Evolutionary conservation across 1,140 invertebrate species (phyloP), one percentile per base, ranked within the genome.

Genomic region (Zaprionus camerounensis): DNA sequence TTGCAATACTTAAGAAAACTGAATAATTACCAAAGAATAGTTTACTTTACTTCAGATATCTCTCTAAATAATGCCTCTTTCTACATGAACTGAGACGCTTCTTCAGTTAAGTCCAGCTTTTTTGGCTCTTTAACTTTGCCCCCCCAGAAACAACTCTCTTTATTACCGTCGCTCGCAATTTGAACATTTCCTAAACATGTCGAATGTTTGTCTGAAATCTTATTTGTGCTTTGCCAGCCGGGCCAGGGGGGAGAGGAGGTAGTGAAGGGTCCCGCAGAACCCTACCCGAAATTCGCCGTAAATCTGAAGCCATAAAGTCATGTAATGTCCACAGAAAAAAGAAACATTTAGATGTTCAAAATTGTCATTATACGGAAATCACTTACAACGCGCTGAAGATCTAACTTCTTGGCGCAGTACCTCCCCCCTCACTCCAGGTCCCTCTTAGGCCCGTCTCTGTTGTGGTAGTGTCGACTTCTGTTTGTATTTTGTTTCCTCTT

Each of bases 341-440:
- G 55, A 63, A 80, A 71, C 51, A 82, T 86, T 76, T 82, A 75
- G 83, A 78, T 87, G 66, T 88, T 69, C 41, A 88, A 70, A 84
- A 81, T 79, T 79, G 78, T 90, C 72, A 78, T 88, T 90, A 81
- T 64, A 83, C 64, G 83, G 83, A 75, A 87, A 82, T 86, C 74
- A 58, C 84, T 81, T 78, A 88, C 84, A 88, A 68, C 22, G 68
- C 51, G 34, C 6, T 12, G 31, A 72, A 49, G 28, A 51, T n/a
- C 11, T 51, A 5, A 22, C 20, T 51, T 51, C 46, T 51, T 20
- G 46, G 11, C n/a, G n/a, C n/a, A 17, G n/a, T 46, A 46, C 6
- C n/a, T n/a, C n/a, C n/a, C 2, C 1, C n/a, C n/a, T 1, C 2
- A 1, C 15, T 17, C 41, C n/a, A 51, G 13, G 38, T 4, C 15